Evolutionary conservation across 2,888 invertebrate genomes (phyloP), one percentile per base, ranked within the genome.

Genomic region (Sipha maydis): DNA sequence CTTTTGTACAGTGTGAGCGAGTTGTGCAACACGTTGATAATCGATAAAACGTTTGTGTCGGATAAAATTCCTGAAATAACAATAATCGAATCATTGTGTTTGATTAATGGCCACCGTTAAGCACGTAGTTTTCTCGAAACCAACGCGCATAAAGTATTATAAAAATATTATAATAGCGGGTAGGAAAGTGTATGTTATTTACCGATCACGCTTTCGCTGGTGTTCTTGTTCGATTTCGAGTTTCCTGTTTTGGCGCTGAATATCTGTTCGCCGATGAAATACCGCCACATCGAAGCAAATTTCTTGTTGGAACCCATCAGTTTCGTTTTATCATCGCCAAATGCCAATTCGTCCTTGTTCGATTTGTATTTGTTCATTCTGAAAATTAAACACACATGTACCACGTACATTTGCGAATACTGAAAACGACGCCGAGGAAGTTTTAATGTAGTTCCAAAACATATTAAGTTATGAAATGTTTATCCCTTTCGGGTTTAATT

Each of bases 1-100:
- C 94, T 92, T 91, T 94, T 94, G 91, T 94, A 94, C 91, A 94
- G 92, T 11, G 94, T 94, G 90, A 94, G 93, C 73, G 94, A 93
- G 91, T 94, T 94, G 91, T 94, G 93, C 79, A 94, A 92, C 85
- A 93, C 93, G 90, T 93, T 93, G 89, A 94, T 91, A 77, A 94
- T 93, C 89, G 92, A 92, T 90, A 92, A 91, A 7, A 93, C 93
- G 90, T 93, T 92, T 67, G 91, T 91, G 89, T 91, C 91, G 31
- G 91, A 91, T 90, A 92, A 90, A 48, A 92, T 91, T 83, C 91
- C 92, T 92, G 91, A 54, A 89, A 89, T 25, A 78, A 89, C 25
- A 78, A 71, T 3, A 56, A 75, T 56, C 34, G 31, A 48, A 28
- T 17, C n/a, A 34, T 78, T 54, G 28, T n/a, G 8, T 28, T 21